A percentile compares a stretch with the other conserved stretches of the same genome.
Conservation (phyloP, 2,888 invertebrate genomes). For the Platycnemis pennipes region DNA sequence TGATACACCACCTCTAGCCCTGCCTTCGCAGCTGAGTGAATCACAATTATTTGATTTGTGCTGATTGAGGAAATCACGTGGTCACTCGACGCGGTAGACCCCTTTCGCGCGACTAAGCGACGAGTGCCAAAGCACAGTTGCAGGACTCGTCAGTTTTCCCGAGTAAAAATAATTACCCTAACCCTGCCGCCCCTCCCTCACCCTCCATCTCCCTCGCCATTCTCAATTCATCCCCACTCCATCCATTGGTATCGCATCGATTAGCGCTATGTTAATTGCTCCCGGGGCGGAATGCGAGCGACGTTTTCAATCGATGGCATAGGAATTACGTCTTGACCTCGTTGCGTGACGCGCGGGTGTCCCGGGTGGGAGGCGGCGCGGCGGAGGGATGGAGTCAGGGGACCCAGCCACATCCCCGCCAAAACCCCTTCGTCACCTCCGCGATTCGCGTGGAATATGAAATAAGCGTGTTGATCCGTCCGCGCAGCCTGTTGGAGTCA, state of each 20-base stretch:
- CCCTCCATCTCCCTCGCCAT: background rate
- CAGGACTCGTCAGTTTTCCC: background rate
- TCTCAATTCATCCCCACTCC: background rate
- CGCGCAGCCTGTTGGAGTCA: slow-evolving; percentile 32
- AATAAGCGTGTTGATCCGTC: slow-evolving; percentile 31
- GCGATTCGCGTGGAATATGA: slow-evolving; percentile 39
- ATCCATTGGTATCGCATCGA: background rate
- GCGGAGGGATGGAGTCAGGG: background rate
- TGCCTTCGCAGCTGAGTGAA: background rate
- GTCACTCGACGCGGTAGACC: background rate
- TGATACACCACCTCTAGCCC: background rate
- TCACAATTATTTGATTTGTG: background rate
- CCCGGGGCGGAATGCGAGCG: slow-evolving; percentile 15
- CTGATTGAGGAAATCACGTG: background rate
- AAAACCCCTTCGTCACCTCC: background rate
- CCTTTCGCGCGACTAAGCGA: background rate
- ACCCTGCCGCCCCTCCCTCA: background rate
- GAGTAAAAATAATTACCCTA: background rate
- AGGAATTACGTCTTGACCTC: slow-evolving; percentile 34
- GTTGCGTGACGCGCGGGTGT: background rate
- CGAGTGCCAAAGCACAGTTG: background rate
- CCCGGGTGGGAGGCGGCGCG: background rate
- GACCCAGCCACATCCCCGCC: background rate
- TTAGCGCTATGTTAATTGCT: background rate
- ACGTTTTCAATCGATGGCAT: slow-evolving; percentile 16